Base-by-base conservation (phyloP, 2,888 invertebrate genomes). In the Hirudinaria manillensis region DNA sequence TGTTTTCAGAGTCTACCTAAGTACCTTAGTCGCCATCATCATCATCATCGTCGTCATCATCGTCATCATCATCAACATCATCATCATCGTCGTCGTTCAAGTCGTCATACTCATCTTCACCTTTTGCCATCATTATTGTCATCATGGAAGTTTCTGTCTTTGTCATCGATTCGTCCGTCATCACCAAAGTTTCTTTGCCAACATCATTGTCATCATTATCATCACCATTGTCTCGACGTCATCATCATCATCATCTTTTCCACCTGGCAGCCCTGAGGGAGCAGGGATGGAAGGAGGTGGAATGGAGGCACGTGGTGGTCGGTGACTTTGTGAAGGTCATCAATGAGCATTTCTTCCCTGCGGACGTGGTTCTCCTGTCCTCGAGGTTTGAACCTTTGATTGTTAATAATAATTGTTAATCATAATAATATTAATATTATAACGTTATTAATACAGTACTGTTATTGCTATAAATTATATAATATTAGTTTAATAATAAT, bases 331-430 rank as follows among this genome's bases (percentile, higher is more conserved):
- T 97, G 81, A 94, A 94, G 88, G 88, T 99, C 76, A 87, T 89
- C 82, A 95, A 94, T 87, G 93, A 95, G 86, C 90, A 91, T 84
- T 94, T 95, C 87, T 98, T 99, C 86, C 99, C 99, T 2, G 97
- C 97, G 0, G 99, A 99, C 88, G 88, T 99, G 76, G 89, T 97
- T 76, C 86, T 99, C 29, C 86, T 99, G 77, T 91, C 97, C 19
- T 94, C 96, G 65, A 95, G 95, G 93, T 93, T 84, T 53, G 76
- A 27, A 21, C 21, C 6, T 61, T 1, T 61, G 1, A 24, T 29
- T 61, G 10, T 61, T 56, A 7, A 56, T 27, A 6, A 38, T 38
- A 6, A 38, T 38, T 38, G 10, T 38, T 38, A 10, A 6, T 38
- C 3, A 6, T 38, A 38, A 6, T 38, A 38, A 6, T 38, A 38